Evolutionary conservation across 1,140 invertebrate genomes (phyloP).

Genomic region (Caenorhabditis inopinata): DNA sequence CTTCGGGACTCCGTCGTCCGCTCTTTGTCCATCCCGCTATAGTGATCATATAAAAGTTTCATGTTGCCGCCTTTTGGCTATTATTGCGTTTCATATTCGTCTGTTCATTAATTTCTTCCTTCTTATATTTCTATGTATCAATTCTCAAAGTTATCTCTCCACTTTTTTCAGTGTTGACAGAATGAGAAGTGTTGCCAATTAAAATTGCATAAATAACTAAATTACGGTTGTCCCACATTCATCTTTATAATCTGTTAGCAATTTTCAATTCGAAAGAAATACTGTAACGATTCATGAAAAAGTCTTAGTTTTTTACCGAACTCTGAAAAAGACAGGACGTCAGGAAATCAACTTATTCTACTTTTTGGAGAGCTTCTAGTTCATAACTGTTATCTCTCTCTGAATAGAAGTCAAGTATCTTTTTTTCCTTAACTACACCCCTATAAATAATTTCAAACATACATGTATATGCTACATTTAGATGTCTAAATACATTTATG

Average conservation of each 20-base stretch:
- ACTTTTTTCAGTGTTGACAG: neutral
- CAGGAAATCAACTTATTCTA: too few species aligned
- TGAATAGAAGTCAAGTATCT: too few species aligned
- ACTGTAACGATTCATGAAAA: too few species aligned
- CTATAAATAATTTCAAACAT: too few species aligned
- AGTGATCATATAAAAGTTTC: conserved; percentile 34
- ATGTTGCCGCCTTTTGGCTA: conserved; percentile 20
- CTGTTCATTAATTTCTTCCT: neutral
- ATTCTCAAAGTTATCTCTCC: conserved; percentile 20
- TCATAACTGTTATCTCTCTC: too few species aligned
- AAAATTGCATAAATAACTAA: conserved; percentile 2
- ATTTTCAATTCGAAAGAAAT: too few species aligned
- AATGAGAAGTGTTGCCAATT: neutral
- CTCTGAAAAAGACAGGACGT: too few species aligned
- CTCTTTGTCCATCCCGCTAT: conserved; percentile 30
- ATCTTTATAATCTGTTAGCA: too few species aligned
- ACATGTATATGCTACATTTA: neutral
- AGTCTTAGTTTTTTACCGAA: too few species aligned
- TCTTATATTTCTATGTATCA: neutral
- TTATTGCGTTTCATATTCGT: conserved; percentile 13
- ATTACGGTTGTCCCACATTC: neutral
- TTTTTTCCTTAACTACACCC: too few species aligned
- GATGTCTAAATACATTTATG: neutral
- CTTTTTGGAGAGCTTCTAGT: too few species aligned
- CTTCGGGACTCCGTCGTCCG: conserved; percentile 23